Conservation (phyloP, 2,888 invertebrate species). For the Smittia sp. region DNA sequence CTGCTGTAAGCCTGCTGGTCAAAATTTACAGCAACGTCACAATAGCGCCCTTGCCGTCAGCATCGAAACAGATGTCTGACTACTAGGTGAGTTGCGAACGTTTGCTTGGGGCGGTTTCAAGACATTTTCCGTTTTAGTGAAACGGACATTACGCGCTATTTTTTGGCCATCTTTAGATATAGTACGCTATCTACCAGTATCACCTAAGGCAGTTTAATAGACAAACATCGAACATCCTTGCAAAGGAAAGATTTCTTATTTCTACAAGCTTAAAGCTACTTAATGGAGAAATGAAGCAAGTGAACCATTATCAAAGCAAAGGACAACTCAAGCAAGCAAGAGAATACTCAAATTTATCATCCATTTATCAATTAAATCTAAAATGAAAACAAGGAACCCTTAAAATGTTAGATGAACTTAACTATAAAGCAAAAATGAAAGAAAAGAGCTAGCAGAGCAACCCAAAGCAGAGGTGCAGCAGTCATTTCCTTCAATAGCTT, state of each 20-base stretch:
- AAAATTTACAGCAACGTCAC: conserved; percentile 72
- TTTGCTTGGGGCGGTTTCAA: no score
- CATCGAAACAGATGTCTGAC: conserved; percentile 95
- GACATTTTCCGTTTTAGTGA: conserved; percentile 50
- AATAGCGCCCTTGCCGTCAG: conserved; percentile 82
- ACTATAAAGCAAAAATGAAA: neutral
- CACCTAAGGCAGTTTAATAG: conserved; percentile 51
- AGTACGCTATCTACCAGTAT: conserved; percentile 55
- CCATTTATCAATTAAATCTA: conserved; percentile 1
- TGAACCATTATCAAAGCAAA: neutral
- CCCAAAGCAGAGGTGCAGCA: neutral
- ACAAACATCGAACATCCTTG: conserved; percentile 41
- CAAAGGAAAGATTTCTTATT: neutral
- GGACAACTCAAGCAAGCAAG: neutral
- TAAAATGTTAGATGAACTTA: neutral
- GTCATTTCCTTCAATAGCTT: neutral
- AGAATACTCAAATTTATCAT: conserved; percentile 15
- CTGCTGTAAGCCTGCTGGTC: conserved; percentile 51
- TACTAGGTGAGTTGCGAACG: conserved; percentile 64
- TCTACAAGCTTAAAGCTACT: neutral
- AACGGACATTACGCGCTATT: conserved; percentile 53
- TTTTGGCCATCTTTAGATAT: conserved; percentile 55
- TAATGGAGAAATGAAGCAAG: neutral
- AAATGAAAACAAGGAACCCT: neutral
- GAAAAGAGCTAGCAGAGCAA: neutral